These are phyloP conservation scores for Rafetus swinhoei DNA, from an alignment of 2,113 vertebrate species.

Conservation along the genomic window DNA sequence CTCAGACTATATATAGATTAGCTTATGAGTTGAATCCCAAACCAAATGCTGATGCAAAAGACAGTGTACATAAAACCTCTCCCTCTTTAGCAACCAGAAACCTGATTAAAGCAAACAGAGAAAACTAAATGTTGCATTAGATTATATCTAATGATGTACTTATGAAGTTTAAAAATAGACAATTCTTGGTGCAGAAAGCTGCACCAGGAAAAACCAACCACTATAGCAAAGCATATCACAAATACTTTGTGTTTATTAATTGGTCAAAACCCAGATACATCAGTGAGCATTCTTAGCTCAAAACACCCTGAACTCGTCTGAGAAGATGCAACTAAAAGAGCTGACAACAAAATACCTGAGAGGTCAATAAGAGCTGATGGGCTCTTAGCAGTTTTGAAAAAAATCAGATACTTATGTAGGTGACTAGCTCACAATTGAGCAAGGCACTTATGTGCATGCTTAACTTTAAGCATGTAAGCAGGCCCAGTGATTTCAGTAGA, in stretches of 20 bases:
- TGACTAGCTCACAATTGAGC: neutral
- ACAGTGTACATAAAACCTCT: neutral
- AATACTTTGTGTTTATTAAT: neutral
- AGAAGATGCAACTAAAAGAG: neutral
- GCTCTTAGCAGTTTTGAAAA: neutral
- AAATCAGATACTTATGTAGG: rapidly evolving
- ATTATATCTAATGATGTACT: neutral
- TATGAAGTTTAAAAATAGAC: neutral
- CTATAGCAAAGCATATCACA: neutral
- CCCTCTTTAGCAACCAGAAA: neutral
- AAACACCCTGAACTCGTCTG: neutral
- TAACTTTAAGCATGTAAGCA: neutral
- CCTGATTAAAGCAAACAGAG: neutral
- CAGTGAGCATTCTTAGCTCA: neutral
- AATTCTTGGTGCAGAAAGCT: neutral
- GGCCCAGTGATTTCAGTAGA: neutral
- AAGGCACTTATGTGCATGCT: rapidly evolving
- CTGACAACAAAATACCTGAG: neutral
- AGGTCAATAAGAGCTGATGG: neutral
- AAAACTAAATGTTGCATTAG: neutral
- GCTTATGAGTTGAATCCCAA: rapidly evolving
- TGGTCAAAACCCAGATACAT: neutral
- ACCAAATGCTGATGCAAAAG: neutral
- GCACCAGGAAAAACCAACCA: neutral
- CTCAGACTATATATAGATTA: neutral